Conservation (phyloP, 2,113 vertebrate species). For the Rutilus rutilus region DNA sequence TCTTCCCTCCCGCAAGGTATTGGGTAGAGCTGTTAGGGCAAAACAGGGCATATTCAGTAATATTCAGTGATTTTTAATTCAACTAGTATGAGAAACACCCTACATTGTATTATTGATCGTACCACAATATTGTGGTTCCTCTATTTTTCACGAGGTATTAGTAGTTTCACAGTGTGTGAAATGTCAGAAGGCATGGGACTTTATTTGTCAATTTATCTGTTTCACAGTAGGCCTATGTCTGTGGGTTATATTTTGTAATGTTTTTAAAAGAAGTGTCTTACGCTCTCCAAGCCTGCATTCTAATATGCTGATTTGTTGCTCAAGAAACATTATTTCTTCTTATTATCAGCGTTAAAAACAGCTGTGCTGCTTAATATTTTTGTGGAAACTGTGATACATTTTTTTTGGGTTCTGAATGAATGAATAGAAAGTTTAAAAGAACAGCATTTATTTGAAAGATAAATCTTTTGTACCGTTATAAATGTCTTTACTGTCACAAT, state of each 20-base stretch:
- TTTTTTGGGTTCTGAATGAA: too few relatives aligned
- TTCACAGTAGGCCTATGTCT: background rate
- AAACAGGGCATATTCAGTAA: slow-evolving; percentile 16
- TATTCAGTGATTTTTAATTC: background rate
- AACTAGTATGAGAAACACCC: background rate
- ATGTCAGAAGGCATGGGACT: slow-evolving; percentile 6
- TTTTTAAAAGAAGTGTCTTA: background rate
- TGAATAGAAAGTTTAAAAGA: too few relatives aligned
- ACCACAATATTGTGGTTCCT: slow-evolving; percentile 9
- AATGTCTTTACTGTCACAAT: too few relatives aligned
- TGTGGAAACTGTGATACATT: too few relatives aligned
- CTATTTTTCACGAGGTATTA: slow-evolving; percentile 8
- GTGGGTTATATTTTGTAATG: background rate
- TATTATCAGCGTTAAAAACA: too few relatives aligned
- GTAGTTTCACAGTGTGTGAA: background rate
- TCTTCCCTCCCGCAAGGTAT: background rate
- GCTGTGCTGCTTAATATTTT: too few relatives aligned
- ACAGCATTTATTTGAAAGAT: too few relatives aligned
- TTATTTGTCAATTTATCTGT: background rate
- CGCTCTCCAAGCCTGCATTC: background rate
- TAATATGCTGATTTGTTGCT: too few relatives aligned
- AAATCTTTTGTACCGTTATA: too few relatives aligned
- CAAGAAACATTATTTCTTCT: too few relatives aligned
- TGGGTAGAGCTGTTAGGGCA: slow-evolving; percentile 57
- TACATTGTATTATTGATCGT: background rate